Evolutionary conservation across 1,140 invertebrate species (phyloP).

Genomic region (Atta texana): DNA sequence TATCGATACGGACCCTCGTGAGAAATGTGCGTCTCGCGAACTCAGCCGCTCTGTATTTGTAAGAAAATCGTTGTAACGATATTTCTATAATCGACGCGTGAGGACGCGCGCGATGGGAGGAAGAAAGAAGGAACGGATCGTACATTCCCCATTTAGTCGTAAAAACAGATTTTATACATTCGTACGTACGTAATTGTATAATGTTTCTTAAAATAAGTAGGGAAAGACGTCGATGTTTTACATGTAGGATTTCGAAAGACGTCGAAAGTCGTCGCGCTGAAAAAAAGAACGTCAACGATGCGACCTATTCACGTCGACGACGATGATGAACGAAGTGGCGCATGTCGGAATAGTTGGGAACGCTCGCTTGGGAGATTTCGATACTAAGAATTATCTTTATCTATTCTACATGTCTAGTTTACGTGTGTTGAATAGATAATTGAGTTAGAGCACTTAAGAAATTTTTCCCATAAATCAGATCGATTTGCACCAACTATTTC

Average conservation of each 20-base stretch:
- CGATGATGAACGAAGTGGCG: background rate
- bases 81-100: constrained; percentile 69
- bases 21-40: constrained; percentile 36
- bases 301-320: background rate
- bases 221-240: constrained; percentile 71
- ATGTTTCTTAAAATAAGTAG: constrained; percentile 73
- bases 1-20: background rate
- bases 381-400: constrained; percentile 30
- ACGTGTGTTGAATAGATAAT: background rate
- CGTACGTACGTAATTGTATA: constrained; percentile 81
- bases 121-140: constrained; percentile 68
- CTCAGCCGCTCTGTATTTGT: constrained; percentile 73
- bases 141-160: constrained; percentile 81
- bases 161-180: constrained; percentile 84
- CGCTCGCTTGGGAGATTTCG: constrained; percentile 19
- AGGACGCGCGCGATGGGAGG: background rate
- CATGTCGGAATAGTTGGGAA: constrained; percentile 2
- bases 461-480: background rate
- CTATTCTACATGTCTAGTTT: constrained; percentile 30
- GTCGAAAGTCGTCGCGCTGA: constrained; percentile 37
- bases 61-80: constrained; percentile 70
- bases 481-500: constrained; percentile 9
- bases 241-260: constrained; percentile 66
- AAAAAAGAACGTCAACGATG: constrained; percentile 6
- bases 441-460: constrained; percentile 32